Evolutionary conservation across 2,888 invertebrate species (phyloP).

Genomic region (Pachliopta kotzebuea): DNA sequence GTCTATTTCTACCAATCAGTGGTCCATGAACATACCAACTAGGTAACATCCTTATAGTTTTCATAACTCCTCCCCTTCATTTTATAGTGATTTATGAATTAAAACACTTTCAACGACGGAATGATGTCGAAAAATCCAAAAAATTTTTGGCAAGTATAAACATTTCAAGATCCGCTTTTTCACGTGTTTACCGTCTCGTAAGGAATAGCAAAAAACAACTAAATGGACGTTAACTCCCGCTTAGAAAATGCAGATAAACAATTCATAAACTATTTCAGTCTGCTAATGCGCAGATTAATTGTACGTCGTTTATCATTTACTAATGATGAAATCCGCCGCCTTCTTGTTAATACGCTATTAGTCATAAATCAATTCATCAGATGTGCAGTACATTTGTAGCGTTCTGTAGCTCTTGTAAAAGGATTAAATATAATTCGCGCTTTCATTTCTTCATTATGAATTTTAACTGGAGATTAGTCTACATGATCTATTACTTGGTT

Average conservation of each 20-base stretch:
- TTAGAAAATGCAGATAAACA: slow-evolving; percentile 22
- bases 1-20: no score
- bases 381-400: slow-evolving; percentile 1
- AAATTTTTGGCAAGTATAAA: slow-evolving; percentile 7
- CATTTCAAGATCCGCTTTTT: slow-evolving; percentile 17
- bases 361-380: slow-evolving; percentile 21
- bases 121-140: neutral
- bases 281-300: slow-evolving; percentile 23
- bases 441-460: neutral
- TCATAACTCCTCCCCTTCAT: neutral
- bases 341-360: slow-evolving; percentile 18
- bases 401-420: neutral
- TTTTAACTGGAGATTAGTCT: neutral
- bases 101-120: neutral
- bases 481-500: no score
- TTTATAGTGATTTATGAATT: neutral
- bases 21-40: no score
- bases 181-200: slow-evolving; percentile 21
- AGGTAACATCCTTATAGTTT: neutral
- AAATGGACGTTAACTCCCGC: slow-evolving; percentile 19
- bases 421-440: neutral
- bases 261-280: slow-evolving; percentile 23
- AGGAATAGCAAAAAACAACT: slow-evolving; percentile 12
- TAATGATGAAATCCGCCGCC: slow-evolving; percentile 15
- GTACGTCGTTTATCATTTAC: slow-evolving; percentile 17